Evolutionary conservation across 1,140 invertebrate species (phyloP).

Genomic region (Plodia interpunctella): DNA sequence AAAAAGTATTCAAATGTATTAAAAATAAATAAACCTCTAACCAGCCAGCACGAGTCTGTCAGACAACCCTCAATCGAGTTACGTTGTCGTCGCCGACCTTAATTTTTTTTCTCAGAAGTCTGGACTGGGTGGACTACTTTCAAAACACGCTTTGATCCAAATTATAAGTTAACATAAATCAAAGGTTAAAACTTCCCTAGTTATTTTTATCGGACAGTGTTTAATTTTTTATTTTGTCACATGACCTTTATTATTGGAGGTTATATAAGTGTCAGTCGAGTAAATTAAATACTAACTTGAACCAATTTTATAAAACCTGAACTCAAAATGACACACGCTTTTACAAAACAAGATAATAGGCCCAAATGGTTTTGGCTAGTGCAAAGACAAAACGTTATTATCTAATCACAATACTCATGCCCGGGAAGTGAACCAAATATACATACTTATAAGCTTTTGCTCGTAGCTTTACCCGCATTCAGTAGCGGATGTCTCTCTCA

Average conservation of each 20-base stretch:
- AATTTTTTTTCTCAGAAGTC: slow-evolving; percentile 50
- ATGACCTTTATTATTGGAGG: slow-evolving; percentile 4
- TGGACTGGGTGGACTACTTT: slow-evolving; percentile 67
- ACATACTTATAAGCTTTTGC: too few species aligned
- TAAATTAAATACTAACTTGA: not conserved
- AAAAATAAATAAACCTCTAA: not conserved
- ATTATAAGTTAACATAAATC: slow-evolving; percentile 20
- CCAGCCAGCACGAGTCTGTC: not conserved
- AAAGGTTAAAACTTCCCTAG: not conserved
- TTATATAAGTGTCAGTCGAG: not conserved
- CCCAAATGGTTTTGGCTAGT: too few species aligned
- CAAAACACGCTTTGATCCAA: slow-evolving; percentile 52
- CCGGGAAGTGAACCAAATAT: too few species aligned
- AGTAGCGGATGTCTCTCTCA: too few species aligned
- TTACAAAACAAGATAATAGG: too few species aligned
- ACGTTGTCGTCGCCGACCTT: slow-evolving; percentile 34
- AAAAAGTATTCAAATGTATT: not conserved
- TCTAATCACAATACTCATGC: too few species aligned
- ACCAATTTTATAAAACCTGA: not conserved
- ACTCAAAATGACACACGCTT: not conserved
- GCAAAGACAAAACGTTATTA: too few species aligned
- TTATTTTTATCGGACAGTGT: not conserved
- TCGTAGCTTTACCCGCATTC: too few species aligned
- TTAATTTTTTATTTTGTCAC: not conserved
- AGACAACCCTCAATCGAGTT: not conserved